These are phyloP conservation scores for Lophius piscatorius DNA, from an alignment of 2,113 vertebrate species.

Conservation along the genomic window DNA sequence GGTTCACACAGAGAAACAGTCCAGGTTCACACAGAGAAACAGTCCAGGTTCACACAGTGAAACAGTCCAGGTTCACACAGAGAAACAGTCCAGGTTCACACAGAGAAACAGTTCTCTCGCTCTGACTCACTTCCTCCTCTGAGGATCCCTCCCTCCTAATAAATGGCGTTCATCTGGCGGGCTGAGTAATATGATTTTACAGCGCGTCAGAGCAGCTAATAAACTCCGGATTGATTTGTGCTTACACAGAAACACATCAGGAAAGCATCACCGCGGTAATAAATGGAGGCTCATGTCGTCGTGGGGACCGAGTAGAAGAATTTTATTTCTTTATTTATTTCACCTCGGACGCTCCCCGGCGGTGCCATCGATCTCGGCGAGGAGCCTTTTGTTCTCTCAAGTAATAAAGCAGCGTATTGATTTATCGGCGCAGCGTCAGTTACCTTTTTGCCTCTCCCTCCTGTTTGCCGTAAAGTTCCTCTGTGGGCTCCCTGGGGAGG, in stretches of 20 bases:
- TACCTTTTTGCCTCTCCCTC: slow-evolving; percentile 71
- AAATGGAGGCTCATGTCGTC: slow-evolving; percentile 72
- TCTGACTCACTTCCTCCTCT: slow-evolving; percentile 20
- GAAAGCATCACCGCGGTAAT: slow-evolving; percentile 75
- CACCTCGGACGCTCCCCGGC: slow-evolving; percentile 52
- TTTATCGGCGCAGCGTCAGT: slow-evolving; percentile 76
- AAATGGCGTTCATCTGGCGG: slow-evolving; percentile 59
- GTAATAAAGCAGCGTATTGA: slow-evolving; percentile 83
- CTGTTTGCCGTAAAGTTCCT: slow-evolving; percentile 56
- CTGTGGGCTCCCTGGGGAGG: slow-evolving; percentile 38
- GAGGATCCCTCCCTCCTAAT: slow-evolving; percentile 48
- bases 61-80: too few species aligned
- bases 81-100: not conserved
- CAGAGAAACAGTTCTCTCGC: not conserved
- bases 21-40: too few species aligned
- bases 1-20: too few species aligned
- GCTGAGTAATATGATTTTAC: slow-evolving; percentile 59
- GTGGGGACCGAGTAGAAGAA: slow-evolving; percentile 39
- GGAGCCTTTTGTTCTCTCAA: slow-evolving; percentile 79
- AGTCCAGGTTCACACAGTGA: too few species aligned
- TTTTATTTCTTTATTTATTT: slow-evolving; percentile 55
- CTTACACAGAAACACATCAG: slow-evolving; percentile 72
- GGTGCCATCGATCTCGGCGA: slow-evolving; percentile 71
- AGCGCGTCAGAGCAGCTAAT: slow-evolving; percentile 66
- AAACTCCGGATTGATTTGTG: slow-evolving; percentile 75